phyloP scores from a whole-genome alignment of 2,888 invertebrate species.

The Thecophora atra region DNA sequence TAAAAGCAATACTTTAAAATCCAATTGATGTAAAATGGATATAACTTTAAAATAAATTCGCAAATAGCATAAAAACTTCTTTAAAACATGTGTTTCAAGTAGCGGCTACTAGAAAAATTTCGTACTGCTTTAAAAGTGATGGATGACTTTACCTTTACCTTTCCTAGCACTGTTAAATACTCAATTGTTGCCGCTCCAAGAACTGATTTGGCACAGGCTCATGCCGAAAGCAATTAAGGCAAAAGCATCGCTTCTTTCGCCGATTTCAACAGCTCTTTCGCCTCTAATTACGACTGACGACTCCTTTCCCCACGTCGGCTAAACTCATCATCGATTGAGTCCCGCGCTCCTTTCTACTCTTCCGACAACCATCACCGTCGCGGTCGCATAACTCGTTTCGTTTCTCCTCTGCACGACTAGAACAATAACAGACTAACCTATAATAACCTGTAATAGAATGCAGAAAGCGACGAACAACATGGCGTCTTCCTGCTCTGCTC shows the following conservation, averaged over 20 bases:
- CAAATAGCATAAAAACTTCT: no score
- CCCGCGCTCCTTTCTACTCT: conserved; percentile 9
- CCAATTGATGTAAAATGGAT: no score
- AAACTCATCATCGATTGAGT: conserved; percentile 8
- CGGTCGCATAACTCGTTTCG: conserved; percentile 31
- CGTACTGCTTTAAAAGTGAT: no score
- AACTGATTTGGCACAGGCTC: no score
- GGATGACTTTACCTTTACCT: neutral
- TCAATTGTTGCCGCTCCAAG: no score
- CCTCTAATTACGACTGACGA: neutral
- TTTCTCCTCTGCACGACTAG: conserved; percentile 26
- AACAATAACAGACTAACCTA: conserved; percentile 38
- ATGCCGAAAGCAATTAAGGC: neutral
- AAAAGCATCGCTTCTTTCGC: neutral
- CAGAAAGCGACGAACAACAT: conserved; percentile 27
- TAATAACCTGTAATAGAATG: conserved; percentile 32
- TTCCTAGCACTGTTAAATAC: no score
- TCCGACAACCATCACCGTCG: conserved; percentile 5
- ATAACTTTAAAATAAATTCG: no score
- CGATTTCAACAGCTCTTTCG: neutral
- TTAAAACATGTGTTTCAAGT: no score
- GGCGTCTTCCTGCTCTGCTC: conserved; percentile 41
- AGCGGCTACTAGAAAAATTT: no score
- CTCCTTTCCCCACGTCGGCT: neutral
- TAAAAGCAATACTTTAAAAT: no score